Conservation (phyloP, 1,140 invertebrate species). For the Drosophila cardini region DNA sequence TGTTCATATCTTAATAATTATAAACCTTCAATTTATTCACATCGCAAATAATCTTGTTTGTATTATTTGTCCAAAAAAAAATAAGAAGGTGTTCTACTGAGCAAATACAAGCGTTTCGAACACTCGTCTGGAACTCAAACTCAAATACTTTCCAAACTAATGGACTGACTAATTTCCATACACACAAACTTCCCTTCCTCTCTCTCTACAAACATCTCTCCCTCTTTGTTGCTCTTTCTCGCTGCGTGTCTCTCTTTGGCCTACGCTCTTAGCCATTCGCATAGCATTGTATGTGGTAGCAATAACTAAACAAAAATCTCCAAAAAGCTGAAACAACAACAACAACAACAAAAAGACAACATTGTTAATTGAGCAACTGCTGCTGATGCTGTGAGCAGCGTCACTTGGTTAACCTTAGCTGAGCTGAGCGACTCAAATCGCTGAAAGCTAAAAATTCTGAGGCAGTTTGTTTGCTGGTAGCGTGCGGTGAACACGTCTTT, state of each 20-base stretch:
- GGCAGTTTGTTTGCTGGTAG: conserved; percentile 61
- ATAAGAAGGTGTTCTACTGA: conserved; percentile 12
- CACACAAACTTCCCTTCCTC: conserved; percentile 22
- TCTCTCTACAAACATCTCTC: not conserved
- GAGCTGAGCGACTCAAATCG: conserved; percentile 8
- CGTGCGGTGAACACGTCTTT: conserved; percentile 62
- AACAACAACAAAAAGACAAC: conserved; percentile 5
- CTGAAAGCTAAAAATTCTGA: conserved; percentile 48
- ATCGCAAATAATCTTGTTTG: conserved; percentile 8
- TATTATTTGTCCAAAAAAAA: conserved; percentile 3
- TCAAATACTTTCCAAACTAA: conserved; percentile 53
- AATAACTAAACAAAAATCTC: conserved; percentile 24
- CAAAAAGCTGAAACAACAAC: conserved; percentile 9
- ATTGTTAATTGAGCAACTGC: conserved; percentile 21
- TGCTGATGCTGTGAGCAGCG: conserved; percentile 56
- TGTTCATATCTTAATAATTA: not conserved
- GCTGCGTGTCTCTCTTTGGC: not conserved
- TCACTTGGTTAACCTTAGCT: conserved; percentile 32
- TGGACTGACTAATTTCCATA: conserved; percentile 46
- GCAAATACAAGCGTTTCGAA: conserved; percentile 19
- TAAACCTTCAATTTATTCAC: not conserved
- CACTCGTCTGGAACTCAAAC: conserved; percentile 8
- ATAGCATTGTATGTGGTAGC: conserved; percentile 2
- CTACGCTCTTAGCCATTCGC: conserved; percentile 33
- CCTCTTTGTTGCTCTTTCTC: not conserved